Percentiles rank a stretch among this genome's conserved stretches.
Conservation (phyloP, 1,140 invertebrate species). For the Sinella curviseta region DNA sequence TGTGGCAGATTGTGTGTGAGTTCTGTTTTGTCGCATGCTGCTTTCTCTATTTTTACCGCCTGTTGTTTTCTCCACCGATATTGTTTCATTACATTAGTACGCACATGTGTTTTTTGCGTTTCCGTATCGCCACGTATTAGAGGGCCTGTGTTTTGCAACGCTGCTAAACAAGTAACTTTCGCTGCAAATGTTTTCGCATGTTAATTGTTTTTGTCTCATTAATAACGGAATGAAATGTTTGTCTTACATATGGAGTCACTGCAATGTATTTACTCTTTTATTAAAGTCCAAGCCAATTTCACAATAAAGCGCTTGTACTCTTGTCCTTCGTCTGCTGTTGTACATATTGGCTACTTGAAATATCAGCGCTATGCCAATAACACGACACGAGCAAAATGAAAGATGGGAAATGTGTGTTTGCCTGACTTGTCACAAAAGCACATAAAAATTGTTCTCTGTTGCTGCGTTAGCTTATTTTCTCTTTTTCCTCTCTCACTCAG, state of each 20-base stretch:
- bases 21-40: too few relatives aligned
- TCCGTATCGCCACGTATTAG: neutral
- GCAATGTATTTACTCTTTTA: too few relatives aligned
- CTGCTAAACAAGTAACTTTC: neutral
- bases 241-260: too few relatives aligned
- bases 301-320: too few relatives aligned
- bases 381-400: neutral
- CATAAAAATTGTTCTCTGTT: slow-evolving; percentile 6
- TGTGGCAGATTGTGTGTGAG: too few relatives aligned
- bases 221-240: too few relatives aligned
- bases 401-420: slow-evolving; percentile 16
- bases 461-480: too few relatives aligned
- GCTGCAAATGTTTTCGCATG: neutral
- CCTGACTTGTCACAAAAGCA: slow-evolving; percentile 12
- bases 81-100: neutral
- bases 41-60: too few relatives aligned
- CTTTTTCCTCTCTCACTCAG: neutral
- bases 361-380: neutral
- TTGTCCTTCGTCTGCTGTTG: too few relatives aligned
- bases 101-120: neutral
- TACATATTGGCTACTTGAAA: too few relatives aligned
- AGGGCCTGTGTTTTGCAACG: neutral
- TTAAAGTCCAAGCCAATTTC: neutral
- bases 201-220: too few relatives aligned
- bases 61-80: slow-evolving; percentile 1